Percentiles rank a stretch among this genome's conserved stretches.
Conservation (phyloP, 1,140 invertebrate species). For the Dryas iulia region DNA sequence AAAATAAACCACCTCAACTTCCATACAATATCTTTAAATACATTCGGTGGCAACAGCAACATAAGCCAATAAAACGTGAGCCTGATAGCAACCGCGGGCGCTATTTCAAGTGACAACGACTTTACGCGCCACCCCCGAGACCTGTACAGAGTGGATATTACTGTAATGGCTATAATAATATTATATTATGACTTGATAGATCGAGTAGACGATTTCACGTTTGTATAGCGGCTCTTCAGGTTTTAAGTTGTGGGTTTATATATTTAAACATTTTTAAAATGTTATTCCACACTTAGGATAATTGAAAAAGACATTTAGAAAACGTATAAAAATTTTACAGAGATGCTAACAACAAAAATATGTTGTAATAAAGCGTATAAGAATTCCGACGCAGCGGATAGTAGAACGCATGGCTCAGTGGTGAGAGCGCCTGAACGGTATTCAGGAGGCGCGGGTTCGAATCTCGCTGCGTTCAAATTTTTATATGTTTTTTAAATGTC, state of each 20-base stretch:
- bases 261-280: background rate
- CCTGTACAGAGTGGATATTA: slow-evolving; percentile 6
- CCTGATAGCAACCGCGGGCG: slow-evolving; percentile 13
- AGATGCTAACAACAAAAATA: no score
- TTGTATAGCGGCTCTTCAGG: no score
- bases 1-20: background rate
- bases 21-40: slow-evolving; percentile 3
- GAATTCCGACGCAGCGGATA: no score
- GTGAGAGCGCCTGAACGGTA: no score
- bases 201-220: background rate
- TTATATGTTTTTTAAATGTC: no score
- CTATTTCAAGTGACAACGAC: slow-evolving; percentile 23
- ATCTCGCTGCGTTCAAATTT: no score
- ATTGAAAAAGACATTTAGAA: no score
- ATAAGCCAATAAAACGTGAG: slow-evolving; percentile 21
- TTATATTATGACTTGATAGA: background rate
- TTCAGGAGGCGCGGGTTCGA: no score
- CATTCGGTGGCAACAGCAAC: slow-evolving; percentile 7
- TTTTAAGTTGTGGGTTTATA: background rate
- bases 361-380: no score
- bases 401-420: no score
- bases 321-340: no score
- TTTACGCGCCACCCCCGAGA: slow-evolving; percentile 6
- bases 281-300: no score
- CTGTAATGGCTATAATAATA: background rate